Evolutionary conservation across 2,888 invertebrate genomes (phyloP).

Genomic region (Phrixothrix hirtus): DNA sequence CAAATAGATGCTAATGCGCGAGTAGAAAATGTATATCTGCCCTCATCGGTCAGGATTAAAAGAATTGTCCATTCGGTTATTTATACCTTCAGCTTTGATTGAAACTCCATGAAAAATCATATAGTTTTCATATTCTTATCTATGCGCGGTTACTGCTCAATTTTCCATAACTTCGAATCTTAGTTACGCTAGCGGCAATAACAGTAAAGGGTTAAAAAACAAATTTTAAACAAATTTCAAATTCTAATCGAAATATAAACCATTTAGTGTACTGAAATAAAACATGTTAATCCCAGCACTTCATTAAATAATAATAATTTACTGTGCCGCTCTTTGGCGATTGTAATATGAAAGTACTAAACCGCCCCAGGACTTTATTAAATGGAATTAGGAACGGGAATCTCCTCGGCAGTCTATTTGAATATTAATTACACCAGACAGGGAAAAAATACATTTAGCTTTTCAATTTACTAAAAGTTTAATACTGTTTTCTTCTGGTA

Average conservation of each 20-base stretch:
- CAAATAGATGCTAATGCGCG: no score
- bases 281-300: neutral
- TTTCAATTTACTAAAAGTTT: slow-evolving; percentile 31
- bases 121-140: slow-evolving; percentile 18
- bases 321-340: slow-evolving; percentile 9
- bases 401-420: slow-evolving; percentile 32
- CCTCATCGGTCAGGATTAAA: no score
- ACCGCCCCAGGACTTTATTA: slow-evolving; percentile 31
- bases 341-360: slow-evolving; percentile 17
- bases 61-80: no score
- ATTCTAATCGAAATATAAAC: neutral
- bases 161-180: slow-evolving; percentile 10
- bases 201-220: no score
- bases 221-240: no score
- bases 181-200: slow-evolving; percentile 1
- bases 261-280: neutral
- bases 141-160: slow-evolving; percentile 15
- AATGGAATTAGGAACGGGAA: slow-evolving; percentile 33
- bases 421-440: slow-evolving; percentile 34
- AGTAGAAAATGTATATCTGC: no score
- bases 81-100: no score
- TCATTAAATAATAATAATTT: neutral
- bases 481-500: slow-evolving; percentile 18
- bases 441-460: slow-evolving; percentile 29
- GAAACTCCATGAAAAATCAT: no score